Conservation (phyloP, 2,888 invertebrate species). For the Cosmopolites sordidus region DNA sequence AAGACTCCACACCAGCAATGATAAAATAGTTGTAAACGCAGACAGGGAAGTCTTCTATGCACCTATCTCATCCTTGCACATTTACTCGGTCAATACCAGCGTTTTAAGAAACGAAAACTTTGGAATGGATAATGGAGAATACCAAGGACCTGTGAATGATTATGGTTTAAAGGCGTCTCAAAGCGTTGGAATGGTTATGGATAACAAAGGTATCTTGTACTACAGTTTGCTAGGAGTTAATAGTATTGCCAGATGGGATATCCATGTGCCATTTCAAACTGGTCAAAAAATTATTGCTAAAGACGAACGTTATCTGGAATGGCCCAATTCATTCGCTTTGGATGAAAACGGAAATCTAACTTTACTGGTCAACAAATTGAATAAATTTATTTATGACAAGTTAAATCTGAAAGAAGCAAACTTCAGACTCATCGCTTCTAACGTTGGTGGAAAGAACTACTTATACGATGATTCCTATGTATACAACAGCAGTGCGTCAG, state of each 20-base stretch:
- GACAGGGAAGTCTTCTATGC: constrained; percentile 60
- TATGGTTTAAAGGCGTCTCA: constrained; percentile 61
- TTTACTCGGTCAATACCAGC: constrained; percentile 63
- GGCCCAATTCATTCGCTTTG: constrained; percentile 69
- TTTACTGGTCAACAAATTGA: constrained; percentile 64
- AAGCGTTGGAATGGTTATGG: constrained; percentile 73
- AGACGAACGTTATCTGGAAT: constrained; percentile 62
- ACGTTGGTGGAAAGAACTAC: constrained; percentile 61
- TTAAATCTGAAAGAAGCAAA: constrained; percentile 59
- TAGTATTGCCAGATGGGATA: constrained; percentile 68
- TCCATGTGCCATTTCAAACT: constrained; percentile 53
- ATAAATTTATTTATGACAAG: constrained; percentile 60
- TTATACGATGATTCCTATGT: constrained; percentile 50
- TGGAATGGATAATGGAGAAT: constrained; percentile 37
- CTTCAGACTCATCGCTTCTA: constrained; percentile 62
- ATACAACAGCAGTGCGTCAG: constrained; percentile 25
- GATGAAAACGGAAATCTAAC: constrained; percentile 63
- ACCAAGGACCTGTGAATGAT: constrained; percentile 52
- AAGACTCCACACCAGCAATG: constrained; percentile 29
- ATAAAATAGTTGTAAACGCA: constrained; percentile 34
- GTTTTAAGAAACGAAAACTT: constrained; percentile 56
- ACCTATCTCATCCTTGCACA: constrained; percentile 63
- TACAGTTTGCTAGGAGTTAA: constrained; percentile 66
- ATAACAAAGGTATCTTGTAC: constrained; percentile 63
- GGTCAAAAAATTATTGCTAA: constrained; percentile 63